These are phyloP conservation scores for Papilio dardanus DNA, from an alignment of 1,140 invertebrate species.

Conservation along the genomic window DNA sequence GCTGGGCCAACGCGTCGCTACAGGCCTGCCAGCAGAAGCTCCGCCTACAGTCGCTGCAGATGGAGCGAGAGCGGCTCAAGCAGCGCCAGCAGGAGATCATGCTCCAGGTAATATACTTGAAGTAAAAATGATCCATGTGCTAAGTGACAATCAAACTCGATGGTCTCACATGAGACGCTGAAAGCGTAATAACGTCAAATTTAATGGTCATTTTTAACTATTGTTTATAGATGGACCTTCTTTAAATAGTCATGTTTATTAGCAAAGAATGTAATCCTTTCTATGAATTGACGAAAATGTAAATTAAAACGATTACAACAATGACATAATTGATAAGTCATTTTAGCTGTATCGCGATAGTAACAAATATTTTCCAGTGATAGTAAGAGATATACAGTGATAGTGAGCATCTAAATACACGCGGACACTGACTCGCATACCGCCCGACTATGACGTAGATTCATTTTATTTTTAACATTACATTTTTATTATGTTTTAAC, in stretches of 20 bases:
- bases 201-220: not conserved
- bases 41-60: constrained; percentile 91
- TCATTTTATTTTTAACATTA: constrained; percentile 38
- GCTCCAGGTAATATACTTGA: constrained; percentile 88
- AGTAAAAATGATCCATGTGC: too few relatives aligned
- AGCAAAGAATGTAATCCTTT: not conserved
- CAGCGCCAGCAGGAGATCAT: constrained; percentile 94
- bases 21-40: constrained; percentile 90
- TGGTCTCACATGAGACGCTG: too few relatives aligned
- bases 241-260: not conserved
- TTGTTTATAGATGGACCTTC: not conserved
- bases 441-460: constrained; percentile 32
- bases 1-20: constrained; percentile 81
- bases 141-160: too few relatives aligned
- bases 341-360: constrained; percentile 24
- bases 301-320: not conserved
- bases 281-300: not conserved
- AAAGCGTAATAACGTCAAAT: not conserved
- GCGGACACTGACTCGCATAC: constrained; percentile 32
- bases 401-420: constrained; percentile 27
- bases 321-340: constrained; percentile 14
- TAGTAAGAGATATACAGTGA: constrained; percentile 27
- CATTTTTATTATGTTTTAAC: constrained; percentile 37
- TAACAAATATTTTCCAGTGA: constrained; percentile 1
- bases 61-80: constrained; percentile 93